phyloP scores from a whole-genome alignment of 2,797 vertebrate species.

The Parauchenoglanis punctatus region DNA sequence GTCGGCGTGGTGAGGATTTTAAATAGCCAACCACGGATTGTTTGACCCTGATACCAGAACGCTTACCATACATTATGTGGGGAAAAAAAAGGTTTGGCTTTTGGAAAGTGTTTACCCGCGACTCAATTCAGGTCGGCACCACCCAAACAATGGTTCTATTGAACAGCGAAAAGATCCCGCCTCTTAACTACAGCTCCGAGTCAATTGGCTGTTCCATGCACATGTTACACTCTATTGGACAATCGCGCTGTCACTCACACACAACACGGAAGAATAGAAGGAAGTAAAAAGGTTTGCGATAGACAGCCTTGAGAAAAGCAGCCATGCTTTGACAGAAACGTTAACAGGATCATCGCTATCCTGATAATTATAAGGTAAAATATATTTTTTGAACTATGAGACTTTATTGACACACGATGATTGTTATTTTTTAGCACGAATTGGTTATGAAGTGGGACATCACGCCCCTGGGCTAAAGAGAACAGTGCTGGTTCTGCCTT shows the following conservation, averaged over 20 bases:
- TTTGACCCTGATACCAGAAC: not conserved
- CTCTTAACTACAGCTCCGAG: conserved; percentile 2
- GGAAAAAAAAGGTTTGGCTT: not conserved
- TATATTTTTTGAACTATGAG: too few species aligned
- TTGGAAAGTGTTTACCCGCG: not conserved
- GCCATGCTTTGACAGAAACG: conserved; percentile 46
- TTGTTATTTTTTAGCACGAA: too few species aligned
- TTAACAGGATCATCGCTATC: conserved; percentile 14
- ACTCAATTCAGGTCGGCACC: conserved; percentile 40
- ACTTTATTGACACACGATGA: not conserved
- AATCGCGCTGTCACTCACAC: conserved; percentile 46
- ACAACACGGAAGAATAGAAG: conserved; percentile 65
- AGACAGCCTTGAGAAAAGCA: conserved; percentile 54
- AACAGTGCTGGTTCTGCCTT: not conserved
- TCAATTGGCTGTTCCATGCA: conserved; percentile 51
- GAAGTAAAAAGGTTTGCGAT: conserved; percentile 67
- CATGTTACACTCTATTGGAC: conserved; percentile 56
- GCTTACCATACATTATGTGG: not conserved
- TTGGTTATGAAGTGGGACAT: not conserved
- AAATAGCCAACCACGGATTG: not conserved
- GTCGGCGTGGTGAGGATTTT: not conserved
- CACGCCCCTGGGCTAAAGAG: conserved; percentile 4
- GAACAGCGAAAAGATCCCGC: conserved; percentile 43
- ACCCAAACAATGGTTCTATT: conserved; percentile 56
- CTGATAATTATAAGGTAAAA: conserved; percentile 15